phyloP scores from a whole-genome alignment of 2,797 vertebrate genomes.

The Rachycentron canadum region DNA sequence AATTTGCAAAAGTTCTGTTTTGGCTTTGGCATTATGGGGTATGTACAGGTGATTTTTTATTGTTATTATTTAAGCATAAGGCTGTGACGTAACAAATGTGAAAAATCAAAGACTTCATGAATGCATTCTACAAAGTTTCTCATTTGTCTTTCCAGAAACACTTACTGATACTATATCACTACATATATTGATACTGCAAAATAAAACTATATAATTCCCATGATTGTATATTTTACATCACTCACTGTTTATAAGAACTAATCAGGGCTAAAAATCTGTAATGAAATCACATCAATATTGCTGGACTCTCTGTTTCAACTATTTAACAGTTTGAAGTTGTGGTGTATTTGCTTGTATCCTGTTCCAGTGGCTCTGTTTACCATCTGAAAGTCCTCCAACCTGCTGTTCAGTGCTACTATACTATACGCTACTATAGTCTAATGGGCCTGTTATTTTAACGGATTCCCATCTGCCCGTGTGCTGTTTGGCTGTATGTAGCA shows the following conservation, averaged over 20 bases:
- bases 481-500: conserved; percentile 11
- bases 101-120: no score
- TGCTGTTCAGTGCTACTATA: conserved; percentile 1
- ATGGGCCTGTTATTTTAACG: conserved; percentile 7
- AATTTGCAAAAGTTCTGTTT: no score
- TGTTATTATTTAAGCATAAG: no score
- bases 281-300: background rate
- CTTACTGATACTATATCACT: background rate
- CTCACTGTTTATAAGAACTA: background rate
- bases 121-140: no score
- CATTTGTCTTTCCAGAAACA: background rate
- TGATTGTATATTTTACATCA: background rate
- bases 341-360: background rate
- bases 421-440: conserved; percentile 9
- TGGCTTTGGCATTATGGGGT: no score
- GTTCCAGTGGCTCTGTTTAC: conserved; percentile 22
- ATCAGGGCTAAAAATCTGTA: background rate
- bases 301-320: background rate
- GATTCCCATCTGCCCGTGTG: conserved; percentile 26
- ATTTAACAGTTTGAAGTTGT: background rate
- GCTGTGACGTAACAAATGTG: no score
- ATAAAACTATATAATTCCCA: no score
- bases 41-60: no score
- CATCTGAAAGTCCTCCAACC: conserved; percentile 13
- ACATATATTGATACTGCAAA: background rate